Conservation (phyloP, 2,888 invertebrate genomes). For the Eumerus sabulonum region DNA sequence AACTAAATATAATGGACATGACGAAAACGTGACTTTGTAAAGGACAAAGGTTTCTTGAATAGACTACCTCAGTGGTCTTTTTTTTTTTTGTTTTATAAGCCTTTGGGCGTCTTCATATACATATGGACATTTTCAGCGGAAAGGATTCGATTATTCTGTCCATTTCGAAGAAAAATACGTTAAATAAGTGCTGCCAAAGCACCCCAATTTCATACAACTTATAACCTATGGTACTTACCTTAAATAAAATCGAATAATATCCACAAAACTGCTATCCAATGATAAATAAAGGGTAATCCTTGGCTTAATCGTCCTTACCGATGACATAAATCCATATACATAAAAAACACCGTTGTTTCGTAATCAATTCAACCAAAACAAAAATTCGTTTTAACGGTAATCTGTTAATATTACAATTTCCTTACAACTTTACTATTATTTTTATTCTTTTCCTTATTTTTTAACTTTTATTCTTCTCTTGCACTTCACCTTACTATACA, state of each 20-base stretch:
- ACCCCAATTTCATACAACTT: neutral
- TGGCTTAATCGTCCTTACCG: conserved; percentile 7
- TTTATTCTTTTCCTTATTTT: conserved; percentile 14
- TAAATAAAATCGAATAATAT: conserved; percentile 21
- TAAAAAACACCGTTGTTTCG: conserved; percentile 15
- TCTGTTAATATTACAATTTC: too few relatives aligned
- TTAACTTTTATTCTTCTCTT: conserved; percentile 7
- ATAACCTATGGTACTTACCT: conserved; percentile 25
- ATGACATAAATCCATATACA: conserved; percentile 21
- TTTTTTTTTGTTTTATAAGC: neutral
- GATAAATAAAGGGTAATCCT: conserved; percentile 47
- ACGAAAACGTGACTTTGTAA: neutral
- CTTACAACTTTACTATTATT: too few relatives aligned
- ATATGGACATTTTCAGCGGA: too few relatives aligned
- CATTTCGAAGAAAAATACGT: neutral
- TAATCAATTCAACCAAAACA: conserved; percentile 22
- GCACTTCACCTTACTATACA: conserved; percentile 45
- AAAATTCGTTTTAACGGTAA: conserved; percentile 27
- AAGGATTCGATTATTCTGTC: too few relatives aligned
- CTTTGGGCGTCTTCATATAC: too few relatives aligned
- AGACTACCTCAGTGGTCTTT: neutral
- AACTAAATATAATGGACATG: neutral
- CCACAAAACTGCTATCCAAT: conserved; percentile 49
- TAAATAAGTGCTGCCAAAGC: conserved; percentile 38
- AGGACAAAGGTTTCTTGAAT: neutral